phyloP scores from a whole-genome alignment of 2,888 invertebrate species.

The Chouioia cunea region DNA sequence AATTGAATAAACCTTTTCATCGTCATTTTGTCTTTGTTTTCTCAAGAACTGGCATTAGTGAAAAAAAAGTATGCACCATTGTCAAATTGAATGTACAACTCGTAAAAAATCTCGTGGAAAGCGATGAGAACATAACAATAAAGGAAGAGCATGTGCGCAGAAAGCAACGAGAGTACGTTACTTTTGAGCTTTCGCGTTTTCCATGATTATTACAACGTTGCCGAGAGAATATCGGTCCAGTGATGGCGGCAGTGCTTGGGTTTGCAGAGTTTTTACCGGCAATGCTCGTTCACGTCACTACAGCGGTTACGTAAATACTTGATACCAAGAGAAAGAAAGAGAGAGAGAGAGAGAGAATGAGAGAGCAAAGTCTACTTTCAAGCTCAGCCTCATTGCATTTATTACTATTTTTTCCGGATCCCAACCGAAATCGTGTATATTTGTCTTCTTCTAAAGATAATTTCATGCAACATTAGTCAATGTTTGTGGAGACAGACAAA shows the following conservation, averaged over 20 bases:
- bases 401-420: not conserved
- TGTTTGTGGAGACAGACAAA: not conserved
- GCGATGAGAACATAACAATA: too few relatives aligned
- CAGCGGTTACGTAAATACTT: conserved; percentile 44
- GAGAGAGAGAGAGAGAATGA: too few relatives aligned
- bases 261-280: conserved; percentile 19
- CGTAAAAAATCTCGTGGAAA: too few relatives aligned
- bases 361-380: conserved; percentile 27
- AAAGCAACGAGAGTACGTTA: too few relatives aligned
- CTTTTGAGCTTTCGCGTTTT: conserved; percentile 24
- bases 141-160: too few relatives aligned
- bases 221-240: not conserved
- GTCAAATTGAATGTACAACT: too few relatives aligned
- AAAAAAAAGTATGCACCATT: too few relatives aligned
- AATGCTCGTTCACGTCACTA: conserved; percentile 33
- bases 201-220: conserved; percentile 42
- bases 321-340: conserved; percentile 26
- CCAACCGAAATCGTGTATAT: not conserved
- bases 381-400: conserved; percentile 1
- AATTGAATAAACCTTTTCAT: too few relatives aligned
- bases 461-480: not conserved
- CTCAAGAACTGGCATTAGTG: too few relatives aligned
- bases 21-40: too few relatives aligned
- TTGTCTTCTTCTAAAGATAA: not conserved
- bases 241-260: conserved; percentile 19